Evolutionary conservation across 2,113 vertebrate species (phyloP).

Genomic region (Pandion haliaetus): DNA sequence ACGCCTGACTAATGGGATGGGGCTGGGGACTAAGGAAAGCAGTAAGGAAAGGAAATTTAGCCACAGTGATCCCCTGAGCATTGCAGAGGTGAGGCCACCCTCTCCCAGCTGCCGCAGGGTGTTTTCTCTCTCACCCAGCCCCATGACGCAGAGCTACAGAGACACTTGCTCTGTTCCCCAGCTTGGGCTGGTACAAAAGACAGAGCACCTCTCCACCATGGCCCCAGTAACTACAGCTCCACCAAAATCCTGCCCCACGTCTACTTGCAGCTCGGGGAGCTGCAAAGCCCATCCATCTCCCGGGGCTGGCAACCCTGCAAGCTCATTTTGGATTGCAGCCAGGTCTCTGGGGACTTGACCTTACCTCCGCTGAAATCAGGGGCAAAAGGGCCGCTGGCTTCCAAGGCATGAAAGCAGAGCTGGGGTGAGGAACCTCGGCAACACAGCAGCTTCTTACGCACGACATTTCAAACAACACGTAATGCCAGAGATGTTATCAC

Average conservation of each 20-base stretch:
- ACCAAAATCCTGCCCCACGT: background rate
- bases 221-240: background rate
- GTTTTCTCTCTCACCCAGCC: background rate
- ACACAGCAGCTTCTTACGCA: fast-evolving
- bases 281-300: background rate
- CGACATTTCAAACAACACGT: fast-evolving
- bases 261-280: too few relatives aligned
- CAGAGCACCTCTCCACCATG: background rate
- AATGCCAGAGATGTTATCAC: background rate
- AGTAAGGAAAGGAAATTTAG: background rate
- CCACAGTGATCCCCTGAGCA: background rate
- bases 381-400: background rate
- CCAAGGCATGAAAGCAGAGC: background rate
- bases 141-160: fast-evolving
- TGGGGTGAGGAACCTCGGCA: background rate
- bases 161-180: too few relatives aligned
- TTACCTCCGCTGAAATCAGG: background rate
- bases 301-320: fast-evolving
- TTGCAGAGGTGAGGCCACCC: background rate
- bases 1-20: background rate
- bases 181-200: too few relatives aligned
- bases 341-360: background rate
- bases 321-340: background rate
- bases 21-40: background rate
- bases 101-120: background rate